A percentile compares a stretch with the other conserved stretches of the same genome.
phyloP scores from a whole-genome alignment of 2,888 invertebrate genomes.

The Sylvicola cinctus region DNA sequence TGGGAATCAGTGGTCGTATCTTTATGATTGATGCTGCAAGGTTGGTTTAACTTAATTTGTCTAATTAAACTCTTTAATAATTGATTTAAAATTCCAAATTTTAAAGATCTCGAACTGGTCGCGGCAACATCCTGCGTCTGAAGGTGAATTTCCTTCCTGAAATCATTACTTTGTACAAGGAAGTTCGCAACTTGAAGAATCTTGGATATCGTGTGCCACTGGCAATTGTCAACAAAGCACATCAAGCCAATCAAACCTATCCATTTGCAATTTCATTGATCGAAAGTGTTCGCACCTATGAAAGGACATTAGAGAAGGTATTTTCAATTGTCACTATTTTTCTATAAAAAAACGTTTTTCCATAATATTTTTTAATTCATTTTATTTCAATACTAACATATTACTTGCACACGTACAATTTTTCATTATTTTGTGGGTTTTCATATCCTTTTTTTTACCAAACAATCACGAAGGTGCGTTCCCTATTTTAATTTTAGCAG shows the following conservation, averaged over 20 bases:
- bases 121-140: conserved; percentile 68
- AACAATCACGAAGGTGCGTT: too few relatives aligned
- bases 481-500: too few relatives aligned
- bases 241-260: conserved; percentile 94
- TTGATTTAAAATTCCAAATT: conserved; percentile 1
- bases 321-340: conserved; percentile 13
- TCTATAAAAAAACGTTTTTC: neutral
- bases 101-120: conserved; percentile 40
- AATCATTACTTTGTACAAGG: conserved; percentile 94
- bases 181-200: conserved; percentile 90
- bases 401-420: neutral
- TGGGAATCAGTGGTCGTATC: conserved; percentile 85
- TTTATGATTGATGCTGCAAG: conserved; percentile 75
- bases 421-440: too few relatives aligned
- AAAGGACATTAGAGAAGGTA: conserved; percentile 93
- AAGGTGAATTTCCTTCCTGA: conserved; percentile 94
- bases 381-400: neutral
- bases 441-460: too few relatives aligned
- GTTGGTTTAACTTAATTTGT: conserved; percentile 5
- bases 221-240: conserved; percentile 96
- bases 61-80: neutral
- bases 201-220: conserved; percentile 83
- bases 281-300: conserved; percentile 92
- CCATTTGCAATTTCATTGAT: conserved; percentile 97
- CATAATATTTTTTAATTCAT: neutral